A percentile compares a stretch with the other conserved stretches of the same genome.
Conservation (phyloP, 2,113 vertebrate genomes). For the Periophthalmodon schlosseri region DNA sequence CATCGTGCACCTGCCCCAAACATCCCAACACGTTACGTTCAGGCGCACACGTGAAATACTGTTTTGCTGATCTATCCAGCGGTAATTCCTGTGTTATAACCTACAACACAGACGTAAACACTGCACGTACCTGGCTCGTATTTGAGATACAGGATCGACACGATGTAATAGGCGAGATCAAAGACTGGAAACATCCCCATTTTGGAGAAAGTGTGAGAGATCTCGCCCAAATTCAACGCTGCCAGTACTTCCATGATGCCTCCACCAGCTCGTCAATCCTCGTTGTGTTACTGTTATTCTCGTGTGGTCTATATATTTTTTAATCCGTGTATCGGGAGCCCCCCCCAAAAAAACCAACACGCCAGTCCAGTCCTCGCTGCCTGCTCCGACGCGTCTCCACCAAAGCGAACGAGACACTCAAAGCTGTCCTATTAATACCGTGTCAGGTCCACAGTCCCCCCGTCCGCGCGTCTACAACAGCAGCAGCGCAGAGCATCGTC, state of each 20-base stretch:
- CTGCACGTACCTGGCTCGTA: slow-evolving; percentile 90
- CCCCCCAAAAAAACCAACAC: slow-evolving; percentile 44
- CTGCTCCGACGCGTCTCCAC: background rate
- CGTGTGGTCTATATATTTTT: background rate
- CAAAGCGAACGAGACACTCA: slow-evolving; percentile 23
- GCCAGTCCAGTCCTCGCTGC: slow-evolving; percentile 41
- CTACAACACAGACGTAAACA: background rate
- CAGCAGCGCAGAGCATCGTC: background rate
- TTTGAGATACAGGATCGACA: slow-evolving; percentile 96
- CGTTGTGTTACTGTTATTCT: background rate
- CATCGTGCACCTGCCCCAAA: background rate
- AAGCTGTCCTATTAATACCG: slow-evolving; percentile 79
- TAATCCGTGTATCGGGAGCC: slow-evolving; percentile 54
- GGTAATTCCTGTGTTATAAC: background rate
- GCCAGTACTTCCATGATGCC: slow-evolving; percentile 85
- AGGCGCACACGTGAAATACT: background rate
- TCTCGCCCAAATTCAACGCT: slow-evolving; percentile 86
- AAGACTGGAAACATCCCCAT: slow-evolving; percentile 94
- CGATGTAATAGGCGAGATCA: slow-evolving; percentile 94
- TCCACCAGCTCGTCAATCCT: background rate
- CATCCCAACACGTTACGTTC: background rate
- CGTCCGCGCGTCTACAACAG: background rate
- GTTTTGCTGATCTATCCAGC: background rate
- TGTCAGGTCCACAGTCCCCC: slow-evolving; percentile 24
- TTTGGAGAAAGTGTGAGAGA: slow-evolving; percentile 87